phyloP scores from a whole-genome alignment of 1,140 invertebrate genomes.

The Cydia strobilella region DNA sequence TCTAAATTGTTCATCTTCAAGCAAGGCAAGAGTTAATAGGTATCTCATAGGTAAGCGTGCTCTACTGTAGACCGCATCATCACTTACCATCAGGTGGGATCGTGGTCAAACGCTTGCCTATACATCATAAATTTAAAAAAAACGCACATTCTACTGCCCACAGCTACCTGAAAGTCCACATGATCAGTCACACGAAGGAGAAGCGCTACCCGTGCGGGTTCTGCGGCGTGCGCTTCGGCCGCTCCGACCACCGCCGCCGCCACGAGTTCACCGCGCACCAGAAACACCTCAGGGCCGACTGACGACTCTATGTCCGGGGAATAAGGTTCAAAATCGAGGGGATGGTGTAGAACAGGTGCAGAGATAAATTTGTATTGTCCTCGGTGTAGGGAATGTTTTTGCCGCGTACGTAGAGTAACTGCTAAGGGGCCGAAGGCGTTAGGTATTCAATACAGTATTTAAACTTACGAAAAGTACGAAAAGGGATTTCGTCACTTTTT shows the following conservation, averaged over 20 bases:
- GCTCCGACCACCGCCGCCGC: conserved; percentile 70
- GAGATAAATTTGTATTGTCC: background rate
- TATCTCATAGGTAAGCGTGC: too few relatives aligned
- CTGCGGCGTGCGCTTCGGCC: conserved; percentile 66
- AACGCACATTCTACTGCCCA: background rate
- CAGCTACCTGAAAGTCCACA: conserved; percentile 64
- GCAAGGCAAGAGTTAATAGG: too few relatives aligned
- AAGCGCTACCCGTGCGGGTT: conserved; percentile 66
- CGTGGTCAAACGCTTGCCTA: too few relatives aligned
- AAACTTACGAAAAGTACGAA: too few relatives aligned
- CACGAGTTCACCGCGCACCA: conserved; percentile 71
- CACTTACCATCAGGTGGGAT: too few relatives aligned
- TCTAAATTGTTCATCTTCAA: too few relatives aligned
- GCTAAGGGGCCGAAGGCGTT: too few relatives aligned
- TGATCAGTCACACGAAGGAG: conserved; percentile 67
- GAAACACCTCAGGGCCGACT: conserved; percentile 35
- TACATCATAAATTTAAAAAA: too few relatives aligned
- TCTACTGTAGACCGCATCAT: too few relatives aligned
- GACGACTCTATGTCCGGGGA: background rate
- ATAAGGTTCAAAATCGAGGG: background rate
- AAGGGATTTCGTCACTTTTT: too few relatives aligned
- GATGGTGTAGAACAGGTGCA: background rate
- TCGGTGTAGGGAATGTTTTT: background rate
- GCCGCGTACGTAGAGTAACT: too few relatives aligned
- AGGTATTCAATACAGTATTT: too few relatives aligned